A percentile compares a stretch with the other conserved stretches of the same genome.
Evolutionary conservation across 2,888 invertebrate species (phyloP).

Genomic region (Xestia sexstrigata): DNA sequence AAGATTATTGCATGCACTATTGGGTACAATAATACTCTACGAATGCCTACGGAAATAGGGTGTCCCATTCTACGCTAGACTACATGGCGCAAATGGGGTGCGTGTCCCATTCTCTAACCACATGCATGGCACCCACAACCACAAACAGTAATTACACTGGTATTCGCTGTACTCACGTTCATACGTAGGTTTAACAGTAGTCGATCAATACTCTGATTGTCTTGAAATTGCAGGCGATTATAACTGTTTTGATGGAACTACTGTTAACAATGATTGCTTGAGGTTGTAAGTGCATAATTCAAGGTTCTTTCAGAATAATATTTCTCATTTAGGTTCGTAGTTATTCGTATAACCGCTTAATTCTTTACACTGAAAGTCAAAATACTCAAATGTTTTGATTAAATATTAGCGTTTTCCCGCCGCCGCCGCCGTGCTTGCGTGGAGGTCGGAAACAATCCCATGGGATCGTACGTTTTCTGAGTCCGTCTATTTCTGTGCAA

Average conservation of each 20-base stretch:
- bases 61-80: too few relatives aligned
- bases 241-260: background rate
- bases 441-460: background rate
- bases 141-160: conserved; percentile 21
- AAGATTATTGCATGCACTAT: background rate
- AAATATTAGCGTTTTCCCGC: background rate
- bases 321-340: background rate
- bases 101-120: background rate
- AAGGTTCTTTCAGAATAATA: background rate
- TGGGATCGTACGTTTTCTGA: background rate
- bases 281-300: background rate
- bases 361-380: background rate
- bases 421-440: too few relatives aligned
- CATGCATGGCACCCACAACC: conserved; percentile 14
- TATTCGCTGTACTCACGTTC: background rate
- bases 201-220: background rate
- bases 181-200: background rate
- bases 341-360: background rate
- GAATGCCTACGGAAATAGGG: background rate
- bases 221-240: background rate
- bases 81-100: background rate
- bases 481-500: background rate
- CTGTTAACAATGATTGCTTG: background rate
- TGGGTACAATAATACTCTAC: background rate
- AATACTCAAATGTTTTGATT: background rate